Conservation (phyloP, 2,113 vertebrate species). For the Eretmochelys imbricata region DNA sequence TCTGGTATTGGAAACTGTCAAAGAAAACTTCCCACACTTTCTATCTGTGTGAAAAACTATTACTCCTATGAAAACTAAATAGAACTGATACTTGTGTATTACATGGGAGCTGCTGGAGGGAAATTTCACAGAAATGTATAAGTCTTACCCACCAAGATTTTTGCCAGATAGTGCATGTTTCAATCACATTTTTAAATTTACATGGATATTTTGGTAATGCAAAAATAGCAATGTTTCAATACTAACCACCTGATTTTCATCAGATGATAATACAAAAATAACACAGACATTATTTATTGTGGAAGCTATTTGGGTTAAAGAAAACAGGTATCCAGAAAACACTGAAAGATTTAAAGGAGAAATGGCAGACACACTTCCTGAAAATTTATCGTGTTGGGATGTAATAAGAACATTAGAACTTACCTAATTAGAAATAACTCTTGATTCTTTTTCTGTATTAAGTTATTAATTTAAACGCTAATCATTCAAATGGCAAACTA, state of each 20-base stretch:
- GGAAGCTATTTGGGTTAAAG: neutral
- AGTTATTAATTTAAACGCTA: slow-evolving; percentile 37
- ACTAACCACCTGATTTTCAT: neutral
- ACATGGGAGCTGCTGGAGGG: fast-evolving
- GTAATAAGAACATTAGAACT: neutral
- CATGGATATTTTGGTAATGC: neutral
- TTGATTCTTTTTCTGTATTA: neutral
- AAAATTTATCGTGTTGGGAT: neutral
- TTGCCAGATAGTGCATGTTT: fast-evolving
- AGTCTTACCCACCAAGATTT: neutral
- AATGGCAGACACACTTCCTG: neutral
- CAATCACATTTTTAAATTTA: neutral
- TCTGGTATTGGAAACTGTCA: neutral
- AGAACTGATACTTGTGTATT: neutral
- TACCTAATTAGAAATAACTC: neutral
- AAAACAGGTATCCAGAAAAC: neutral
- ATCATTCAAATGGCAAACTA: neutral
- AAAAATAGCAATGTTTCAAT: neutral
- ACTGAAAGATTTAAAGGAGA: neutral
- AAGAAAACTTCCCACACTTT: neutral
- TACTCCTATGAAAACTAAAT: fast-evolving
- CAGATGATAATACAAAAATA: neutral
- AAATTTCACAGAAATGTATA: neutral
- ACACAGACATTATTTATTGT: neutral
- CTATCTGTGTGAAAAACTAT: neutral